Base-by-base conservation (phyloP, 1,140 invertebrate species). In the Pseudomyrmex gracilis region DNA sequence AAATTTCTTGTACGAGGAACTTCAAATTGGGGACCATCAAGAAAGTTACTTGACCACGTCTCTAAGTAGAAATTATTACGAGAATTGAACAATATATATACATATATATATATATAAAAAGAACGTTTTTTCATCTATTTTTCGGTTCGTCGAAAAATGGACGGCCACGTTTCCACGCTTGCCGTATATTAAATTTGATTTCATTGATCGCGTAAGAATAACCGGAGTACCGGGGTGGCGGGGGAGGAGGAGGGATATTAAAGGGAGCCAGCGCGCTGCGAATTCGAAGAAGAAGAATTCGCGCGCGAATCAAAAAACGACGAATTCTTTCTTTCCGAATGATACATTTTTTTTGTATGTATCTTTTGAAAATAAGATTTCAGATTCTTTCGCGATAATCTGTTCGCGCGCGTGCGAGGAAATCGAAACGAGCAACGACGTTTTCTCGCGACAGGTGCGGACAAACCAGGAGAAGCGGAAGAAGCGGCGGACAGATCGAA, bases 371-470 rank as follows among this genome's bases (percentile, higher is more conserved):
- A 34, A 34, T 34, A 34, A 34, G 34, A 34, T 34, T 34, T 34
- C 24, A 34, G 5, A 34, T 34, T 34, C 5, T 34, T 34, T 34
- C 34, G 7, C 34, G 0, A 34, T 34, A 34, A 34, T 34, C 34
- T 34, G 34, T 34, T 34, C 34, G 34, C 34, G 34, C 34, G 1
- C 17, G 24, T 47, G 0, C 20, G 1, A 4, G n/a, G 15, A 7
- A 58, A 13, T 51, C 43, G 3, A 43, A 13, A 64, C 3, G 4
- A 57, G n/a, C 58, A 61, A 74, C 74, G 51, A 53, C 58, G 1
- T 64, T 17, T 53, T 20, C 55, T 66, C 66, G 13, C 7, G 20
- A 34, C 66, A 93, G 91, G 85, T 80, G 47, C 88, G 82, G 87
- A 87, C 49, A 87, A 89, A 82, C 73, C 83, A 76, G 89, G 83